phyloP scores from a whole-genome alignment of 1,140 invertebrate genomes.

The Temnothorax longispinosus region DNA sequence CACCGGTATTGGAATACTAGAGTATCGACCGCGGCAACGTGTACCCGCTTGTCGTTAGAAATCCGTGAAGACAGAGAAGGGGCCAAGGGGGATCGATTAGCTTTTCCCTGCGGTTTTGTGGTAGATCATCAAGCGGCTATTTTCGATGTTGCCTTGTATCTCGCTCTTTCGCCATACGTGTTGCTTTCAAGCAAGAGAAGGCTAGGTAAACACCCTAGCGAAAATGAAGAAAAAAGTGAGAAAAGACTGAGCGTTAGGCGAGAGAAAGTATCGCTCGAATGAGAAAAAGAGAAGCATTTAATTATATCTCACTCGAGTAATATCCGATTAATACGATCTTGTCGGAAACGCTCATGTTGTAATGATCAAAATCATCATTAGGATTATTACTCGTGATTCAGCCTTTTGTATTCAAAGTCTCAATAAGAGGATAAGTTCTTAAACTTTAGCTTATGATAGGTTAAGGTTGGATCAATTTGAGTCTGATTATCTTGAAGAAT shows the following conservation, averaged over 20 bases:
- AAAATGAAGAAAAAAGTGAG: neutral
- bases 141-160: conserved; percentile 48
- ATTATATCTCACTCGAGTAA: neutral
- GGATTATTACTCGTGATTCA: neutral
- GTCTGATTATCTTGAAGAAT: conserved; percentile 5
- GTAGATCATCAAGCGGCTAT: conserved; percentile 56
- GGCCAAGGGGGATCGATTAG: neutral
- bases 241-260: neutral
- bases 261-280: neutral
- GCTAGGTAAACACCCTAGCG: neutral
- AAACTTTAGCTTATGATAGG: neutral
- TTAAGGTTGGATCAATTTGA: neutral
- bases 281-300: neutral
- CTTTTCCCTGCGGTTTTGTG: conserved; percentile 68
- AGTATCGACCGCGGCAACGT: conserved; percentile 31
- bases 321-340: neutral
- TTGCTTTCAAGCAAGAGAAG: conserved; percentile 44
- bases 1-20: conserved; percentile 51
- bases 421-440: neutral
- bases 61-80: neutral
- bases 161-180: conserved; percentile 31
- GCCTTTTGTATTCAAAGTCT: neutral
- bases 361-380: neutral
- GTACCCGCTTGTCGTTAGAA: conserved; percentile 29
- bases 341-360: neutral